A percentile compares a stretch with the other conserved stretches of the same genome.
Conservation (phyloP, 2,797 vertebrate genomes). For the Enteromius fasciolatus region DNA sequence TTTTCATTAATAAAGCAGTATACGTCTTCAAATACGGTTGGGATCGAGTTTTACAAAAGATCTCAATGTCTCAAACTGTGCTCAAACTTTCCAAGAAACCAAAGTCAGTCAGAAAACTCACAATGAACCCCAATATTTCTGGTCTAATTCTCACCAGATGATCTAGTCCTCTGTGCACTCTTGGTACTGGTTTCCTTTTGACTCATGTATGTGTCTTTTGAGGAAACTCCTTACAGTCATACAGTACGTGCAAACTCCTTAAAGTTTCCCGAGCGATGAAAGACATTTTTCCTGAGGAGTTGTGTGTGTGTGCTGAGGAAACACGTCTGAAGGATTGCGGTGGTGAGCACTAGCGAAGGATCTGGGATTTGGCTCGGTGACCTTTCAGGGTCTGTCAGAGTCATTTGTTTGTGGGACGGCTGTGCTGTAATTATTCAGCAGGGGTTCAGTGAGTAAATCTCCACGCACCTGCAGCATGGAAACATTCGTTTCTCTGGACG, state of each 20-base stretch:
- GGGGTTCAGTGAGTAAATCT: conserved; percentile 61
- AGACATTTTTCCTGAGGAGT: background rate
- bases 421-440: conserved; percentile 71
- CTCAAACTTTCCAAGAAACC: background rate
- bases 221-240: too few relatives aligned
- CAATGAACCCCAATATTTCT: background rate
- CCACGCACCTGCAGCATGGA: conserved; percentile 60
- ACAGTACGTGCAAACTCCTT: background rate
- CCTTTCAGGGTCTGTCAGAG: conserved; percentile 73
- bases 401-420: conserved; percentile 75
- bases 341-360: too few relatives aligned
- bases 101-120: background rate
- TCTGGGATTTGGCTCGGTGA: conserved; percentile 63
- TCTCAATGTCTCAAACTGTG: background rate
- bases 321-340: too few relatives aligned
- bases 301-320: background rate
- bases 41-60: background rate
- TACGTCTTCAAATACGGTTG: too few relatives aligned
- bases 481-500: conserved; percentile 62
- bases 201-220: background rate
- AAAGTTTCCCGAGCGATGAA: background rate
- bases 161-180: background rate
- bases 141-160: background rate
- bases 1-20: background rate
- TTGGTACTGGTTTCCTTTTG: background rate